phyloP scores from a whole-genome alignment of 1,140 invertebrate species.

The Colletes gigas region DNA sequence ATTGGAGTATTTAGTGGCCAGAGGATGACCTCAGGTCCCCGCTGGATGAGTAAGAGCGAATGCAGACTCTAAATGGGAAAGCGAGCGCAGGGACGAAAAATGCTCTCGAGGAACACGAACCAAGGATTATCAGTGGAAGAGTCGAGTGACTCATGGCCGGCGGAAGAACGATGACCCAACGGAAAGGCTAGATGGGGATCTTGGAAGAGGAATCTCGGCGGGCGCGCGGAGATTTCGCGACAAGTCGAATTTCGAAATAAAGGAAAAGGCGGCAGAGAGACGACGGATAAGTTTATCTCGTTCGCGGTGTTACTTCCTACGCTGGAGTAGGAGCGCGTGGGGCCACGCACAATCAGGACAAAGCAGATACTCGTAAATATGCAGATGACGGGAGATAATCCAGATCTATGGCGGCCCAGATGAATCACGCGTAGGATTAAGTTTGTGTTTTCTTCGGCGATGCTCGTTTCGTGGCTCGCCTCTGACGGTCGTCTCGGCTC shows the following conservation, averaged over 20 bases:
- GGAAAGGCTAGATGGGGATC: not conserved
- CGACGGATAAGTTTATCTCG: constrained; percentile 42
- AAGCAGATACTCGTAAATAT: constrained; percentile 73
- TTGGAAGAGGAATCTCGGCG: too few relatives aligned
- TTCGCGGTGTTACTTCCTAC: constrained; percentile 53
- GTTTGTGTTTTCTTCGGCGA: constrained; percentile 68
- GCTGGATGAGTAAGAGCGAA: too few relatives aligned
- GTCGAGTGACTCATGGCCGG: not conserved
- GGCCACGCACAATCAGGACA: constrained; percentile 65
- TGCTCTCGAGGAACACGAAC: not conserved
- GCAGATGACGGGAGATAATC: constrained; percentile 77
- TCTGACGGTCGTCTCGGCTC: not conserved
- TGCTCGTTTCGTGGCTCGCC: constrained; percentile 57
- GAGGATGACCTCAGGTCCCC: too few relatives aligned
- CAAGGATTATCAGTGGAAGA: not conserved
- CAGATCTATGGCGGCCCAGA: constrained; percentile 69
- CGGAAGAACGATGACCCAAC: not conserved
- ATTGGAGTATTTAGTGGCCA: too few relatives aligned
- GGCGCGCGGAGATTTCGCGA: not conserved
- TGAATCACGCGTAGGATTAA: constrained; percentile 73
- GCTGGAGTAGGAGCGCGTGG: constrained; percentile 40
- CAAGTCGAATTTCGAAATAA: constrained; percentile 35
- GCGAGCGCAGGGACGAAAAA: too few relatives aligned
- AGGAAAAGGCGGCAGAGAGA: not conserved
- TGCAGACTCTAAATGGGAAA: too few relatives aligned